Evolutionary conservation across 2,113 vertebrate genomes (phyloP).

Genomic region (Forbesichthys agassizii): DNA sequence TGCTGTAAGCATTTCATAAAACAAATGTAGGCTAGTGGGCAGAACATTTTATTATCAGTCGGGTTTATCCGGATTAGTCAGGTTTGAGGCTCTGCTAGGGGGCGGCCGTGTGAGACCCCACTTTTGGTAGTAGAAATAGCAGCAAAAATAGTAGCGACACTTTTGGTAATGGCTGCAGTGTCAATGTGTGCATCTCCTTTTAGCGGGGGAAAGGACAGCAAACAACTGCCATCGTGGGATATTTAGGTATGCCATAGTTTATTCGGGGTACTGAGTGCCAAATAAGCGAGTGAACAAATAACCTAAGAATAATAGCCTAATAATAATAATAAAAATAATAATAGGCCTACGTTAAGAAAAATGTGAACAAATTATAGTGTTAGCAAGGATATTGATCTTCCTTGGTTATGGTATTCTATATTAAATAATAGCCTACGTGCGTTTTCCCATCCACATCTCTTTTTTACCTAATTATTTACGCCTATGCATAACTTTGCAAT

Average conservation of each 20-base stretch:
- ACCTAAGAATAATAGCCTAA: too few species aligned
- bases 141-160: constrained; percentile 65
- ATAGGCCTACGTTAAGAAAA: too few species aligned
- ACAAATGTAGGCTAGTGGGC: background rate
- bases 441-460: too few species aligned
- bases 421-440: background rate
- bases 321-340: background rate
- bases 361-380: too few species aligned
- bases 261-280: too few species aligned
- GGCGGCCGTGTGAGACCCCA: constrained; percentile 1
- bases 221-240: too few species aligned
- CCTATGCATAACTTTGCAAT: background rate
- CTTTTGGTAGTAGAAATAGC: constrained; percentile 53
- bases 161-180: constrained; percentile 52
- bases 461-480: too few species aligned
- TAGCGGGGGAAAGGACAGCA: constrained; percentile 26
- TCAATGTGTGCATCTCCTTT: constrained; percentile 28
- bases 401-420: background rate
- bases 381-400: too few species aligned
- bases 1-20: too few species aligned
- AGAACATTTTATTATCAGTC: background rate
- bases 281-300: too few species aligned
- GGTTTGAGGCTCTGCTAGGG: constrained; percentile 43
- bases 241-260: too few species aligned
- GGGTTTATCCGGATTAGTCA: constrained; percentile 44